phyloP scores from a whole-genome alignment of 2,113 vertebrate genomes.

The Meles meles region DNA sequence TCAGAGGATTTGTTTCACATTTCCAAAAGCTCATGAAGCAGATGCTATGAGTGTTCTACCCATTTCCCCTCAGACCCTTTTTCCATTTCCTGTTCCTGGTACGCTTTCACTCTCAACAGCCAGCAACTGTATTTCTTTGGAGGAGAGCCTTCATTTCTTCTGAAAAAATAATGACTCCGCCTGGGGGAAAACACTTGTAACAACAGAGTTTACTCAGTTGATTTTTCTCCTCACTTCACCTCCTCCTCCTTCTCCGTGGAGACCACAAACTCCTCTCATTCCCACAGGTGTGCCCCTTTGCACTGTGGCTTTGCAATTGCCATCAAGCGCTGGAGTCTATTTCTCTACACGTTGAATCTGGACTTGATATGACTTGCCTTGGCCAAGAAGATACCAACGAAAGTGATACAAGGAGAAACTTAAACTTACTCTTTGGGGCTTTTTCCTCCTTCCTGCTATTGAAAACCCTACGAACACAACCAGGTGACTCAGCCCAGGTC shows the following conservation, averaged over 20 bases:
- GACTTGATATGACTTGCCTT: neutral
- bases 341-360: neutral
- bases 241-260: neutral
- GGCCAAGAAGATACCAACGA: neutral
- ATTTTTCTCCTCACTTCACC: neutral
- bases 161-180: neutral
- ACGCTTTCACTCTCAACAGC: neutral
- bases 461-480: neutral
- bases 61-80: accelerated
- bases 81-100: neutral
- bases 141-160: neutral
- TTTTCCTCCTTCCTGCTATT: neutral
- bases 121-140: neutral
- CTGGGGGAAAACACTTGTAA: neutral
- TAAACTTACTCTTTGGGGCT: neutral
- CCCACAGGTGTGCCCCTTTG: neutral
- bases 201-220: neutral
- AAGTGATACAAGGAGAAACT: neutral
- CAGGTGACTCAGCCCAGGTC: neutral
- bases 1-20: neutral
- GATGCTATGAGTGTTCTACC: neutral
- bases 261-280: neutral
- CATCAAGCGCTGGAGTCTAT: neutral
- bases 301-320: neutral
- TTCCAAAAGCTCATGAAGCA: neutral